These are phyloP conservation scores for Gallinago stenura DNA, from an alignment of 2,797 vertebrate genomes.

Conservation along the genomic window DNA sequence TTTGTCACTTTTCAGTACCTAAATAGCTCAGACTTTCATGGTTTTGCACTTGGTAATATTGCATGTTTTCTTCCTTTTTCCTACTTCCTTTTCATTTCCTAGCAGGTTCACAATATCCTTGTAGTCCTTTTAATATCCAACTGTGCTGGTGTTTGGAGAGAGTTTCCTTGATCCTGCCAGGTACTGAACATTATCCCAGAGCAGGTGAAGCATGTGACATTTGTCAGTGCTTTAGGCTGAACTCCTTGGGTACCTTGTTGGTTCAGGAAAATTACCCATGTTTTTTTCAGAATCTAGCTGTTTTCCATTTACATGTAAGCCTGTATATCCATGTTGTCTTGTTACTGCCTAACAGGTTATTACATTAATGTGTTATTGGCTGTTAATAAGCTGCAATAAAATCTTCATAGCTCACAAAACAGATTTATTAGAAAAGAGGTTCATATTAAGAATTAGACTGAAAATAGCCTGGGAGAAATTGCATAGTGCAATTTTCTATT, in stretches of 20 bases:
- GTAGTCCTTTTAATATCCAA: not conserved
- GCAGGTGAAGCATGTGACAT: not conserved
- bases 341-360: not conserved
- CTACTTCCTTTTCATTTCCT: not conserved
- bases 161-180: not conserved
- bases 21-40: not conserved
- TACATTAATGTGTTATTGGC: not conserved
- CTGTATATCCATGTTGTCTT: not conserved
- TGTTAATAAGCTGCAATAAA: not conserved
- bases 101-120: not conserved
- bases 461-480: not conserved
- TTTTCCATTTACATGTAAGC: not conserved
- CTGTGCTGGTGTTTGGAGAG: not conserved
- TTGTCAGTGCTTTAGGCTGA: not conserved
- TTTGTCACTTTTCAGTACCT: not conserved
- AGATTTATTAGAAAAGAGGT: not conserved
- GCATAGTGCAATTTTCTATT: not conserved
- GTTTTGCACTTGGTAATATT: not conserved
- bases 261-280: rapidly evolving
- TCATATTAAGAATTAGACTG: not conserved
- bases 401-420: not conserved
- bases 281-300: not conserved
- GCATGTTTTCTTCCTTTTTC: not conserved
- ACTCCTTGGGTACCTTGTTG: not conserved
- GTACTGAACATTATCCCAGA: not conserved